phyloP scores from a whole-genome alignment of 2,113 vertebrate genomes.

The Neopipo cinnamomea region DNA sequence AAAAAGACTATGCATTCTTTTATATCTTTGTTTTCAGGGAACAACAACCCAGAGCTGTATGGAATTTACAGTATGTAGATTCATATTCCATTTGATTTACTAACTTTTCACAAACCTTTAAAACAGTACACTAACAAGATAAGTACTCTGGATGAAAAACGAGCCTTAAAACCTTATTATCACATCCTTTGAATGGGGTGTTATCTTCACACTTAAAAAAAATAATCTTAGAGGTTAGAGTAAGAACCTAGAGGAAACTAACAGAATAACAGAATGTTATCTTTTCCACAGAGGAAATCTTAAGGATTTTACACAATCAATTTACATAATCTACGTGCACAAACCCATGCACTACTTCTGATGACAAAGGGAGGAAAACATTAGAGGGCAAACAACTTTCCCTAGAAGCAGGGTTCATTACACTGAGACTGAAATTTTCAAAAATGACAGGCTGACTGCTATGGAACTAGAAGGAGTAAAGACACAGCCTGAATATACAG shows the following conservation, averaged over 20 bases:
- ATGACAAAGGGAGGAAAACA: constrained; percentile 13
- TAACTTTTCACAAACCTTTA: constrained; percentile 34
- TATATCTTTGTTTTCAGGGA: neutral
- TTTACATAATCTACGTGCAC: constrained; percentile 34
- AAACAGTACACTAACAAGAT: constrained; percentile 41
- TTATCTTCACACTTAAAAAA: neutral
- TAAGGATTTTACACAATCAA: constrained; percentile 44
- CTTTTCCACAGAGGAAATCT: constrained; percentile 23
- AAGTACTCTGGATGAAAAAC: constrained; percentile 45
- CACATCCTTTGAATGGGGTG: neutral
- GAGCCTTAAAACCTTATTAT: constrained; percentile 33
- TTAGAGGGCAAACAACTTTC: neutral
- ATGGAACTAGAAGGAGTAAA: neutral
- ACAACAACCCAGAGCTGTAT: neutral
- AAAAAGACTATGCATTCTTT: neutral
- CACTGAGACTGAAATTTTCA: neutral
- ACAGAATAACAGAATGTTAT: constrained; percentile 28
- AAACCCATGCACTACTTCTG: neutral
- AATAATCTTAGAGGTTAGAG: neutral
- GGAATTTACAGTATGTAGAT: constrained; percentile 9
- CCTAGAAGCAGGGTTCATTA: neutral
- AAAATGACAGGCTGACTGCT: neutral
- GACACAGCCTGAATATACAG: neutral
- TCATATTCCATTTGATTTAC: constrained; percentile 16
- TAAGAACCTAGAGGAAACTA: constrained; percentile 30